A percentile compares a stretch with the other conserved stretches of the same genome.
Evolutionary conservation across 2,113 vertebrate genomes (phyloP).

Genomic region (Nematolebias whitei): DNA sequence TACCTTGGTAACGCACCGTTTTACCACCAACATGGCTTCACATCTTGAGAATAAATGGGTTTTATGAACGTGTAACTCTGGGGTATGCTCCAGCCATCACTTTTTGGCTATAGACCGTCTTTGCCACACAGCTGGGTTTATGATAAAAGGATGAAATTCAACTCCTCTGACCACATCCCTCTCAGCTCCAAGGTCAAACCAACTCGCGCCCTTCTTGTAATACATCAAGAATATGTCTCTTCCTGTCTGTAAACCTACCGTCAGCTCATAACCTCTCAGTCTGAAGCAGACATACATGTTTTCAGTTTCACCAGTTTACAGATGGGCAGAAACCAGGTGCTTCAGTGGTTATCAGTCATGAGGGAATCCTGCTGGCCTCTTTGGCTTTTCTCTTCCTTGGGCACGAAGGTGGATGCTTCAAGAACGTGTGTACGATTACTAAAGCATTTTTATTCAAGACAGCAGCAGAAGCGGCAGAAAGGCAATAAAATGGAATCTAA

Average conservation of each 20-base stretch:
- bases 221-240: constrained; percentile 59
- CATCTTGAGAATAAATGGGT: not conserved
- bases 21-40: constrained; percentile 7
- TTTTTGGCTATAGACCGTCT: constrained; percentile 21
- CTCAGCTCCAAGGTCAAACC: constrained; percentile 45
- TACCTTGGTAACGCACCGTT: not conserved
- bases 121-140: constrained; percentile 43
- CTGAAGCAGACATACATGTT: constrained; percentile 47
- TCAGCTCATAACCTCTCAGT: constrained; percentile 49
- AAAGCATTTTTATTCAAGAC: constrained; percentile 37
- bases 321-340: constrained; percentile 62
- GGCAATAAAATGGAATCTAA: constrained; percentile 54
- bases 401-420: constrained; percentile 37
- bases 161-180: constrained; percentile 15
- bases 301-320: constrained; percentile 52
- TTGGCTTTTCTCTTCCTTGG: constrained; percentile 28
- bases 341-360: constrained; percentile 37
- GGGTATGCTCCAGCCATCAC: constrained; percentile 22
- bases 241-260: constrained; percentile 57
- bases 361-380: constrained; percentile 47
- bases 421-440: constrained; percentile 48
- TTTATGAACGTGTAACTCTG: constrained; percentile 20
- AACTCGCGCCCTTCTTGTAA: constrained; percentile 48
- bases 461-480: constrained; percentile 30
- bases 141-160: constrained; percentile 45